phyloP scores from a whole-genome alignment of 2,113 vertebrate species.

The Bombycilla garrulus region DNA sequence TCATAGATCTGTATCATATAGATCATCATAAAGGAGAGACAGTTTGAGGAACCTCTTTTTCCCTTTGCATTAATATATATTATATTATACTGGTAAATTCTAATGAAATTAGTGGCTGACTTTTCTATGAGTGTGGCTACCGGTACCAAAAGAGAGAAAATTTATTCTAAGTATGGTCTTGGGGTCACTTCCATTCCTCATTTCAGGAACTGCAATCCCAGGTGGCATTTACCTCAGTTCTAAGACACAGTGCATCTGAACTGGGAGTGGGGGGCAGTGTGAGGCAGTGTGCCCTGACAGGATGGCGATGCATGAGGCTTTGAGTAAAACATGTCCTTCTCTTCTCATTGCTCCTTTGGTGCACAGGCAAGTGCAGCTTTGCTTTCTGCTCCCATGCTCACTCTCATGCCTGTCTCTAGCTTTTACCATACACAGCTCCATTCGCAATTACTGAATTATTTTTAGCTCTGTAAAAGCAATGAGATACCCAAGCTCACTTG shows the following conservation, averaged over 20 bases:
- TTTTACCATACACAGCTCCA: fast-evolving
- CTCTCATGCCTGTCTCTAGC: background rate
- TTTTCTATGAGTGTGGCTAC: background rate
- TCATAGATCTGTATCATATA: background rate
- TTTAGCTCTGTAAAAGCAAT: background rate
- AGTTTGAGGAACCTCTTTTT: background rate
- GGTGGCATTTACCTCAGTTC: background rate
- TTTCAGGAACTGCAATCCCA: background rate
- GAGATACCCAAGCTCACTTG: background rate
- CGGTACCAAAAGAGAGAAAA: background rate
- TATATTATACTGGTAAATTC: background rate
- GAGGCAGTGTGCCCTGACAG: background rate
- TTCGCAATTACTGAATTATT: background rate
- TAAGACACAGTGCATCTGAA: background rate
- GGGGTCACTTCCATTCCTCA: background rate
- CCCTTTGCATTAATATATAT: background rate
- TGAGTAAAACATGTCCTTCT: background rate
- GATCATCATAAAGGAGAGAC: background rate
- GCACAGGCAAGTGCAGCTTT: background rate
- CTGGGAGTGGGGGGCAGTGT: fast-evolving
- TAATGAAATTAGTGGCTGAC: background rate
- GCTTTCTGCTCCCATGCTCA: background rate
- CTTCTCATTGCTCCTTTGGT: background rate
- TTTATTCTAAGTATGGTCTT: background rate
- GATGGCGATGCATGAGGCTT: background rate